Evolutionary conservation across 2,888 invertebrate genomes (phyloP), one percentile per base, ranked within the genome.

Genomic region (Aquatica leii): DNA sequence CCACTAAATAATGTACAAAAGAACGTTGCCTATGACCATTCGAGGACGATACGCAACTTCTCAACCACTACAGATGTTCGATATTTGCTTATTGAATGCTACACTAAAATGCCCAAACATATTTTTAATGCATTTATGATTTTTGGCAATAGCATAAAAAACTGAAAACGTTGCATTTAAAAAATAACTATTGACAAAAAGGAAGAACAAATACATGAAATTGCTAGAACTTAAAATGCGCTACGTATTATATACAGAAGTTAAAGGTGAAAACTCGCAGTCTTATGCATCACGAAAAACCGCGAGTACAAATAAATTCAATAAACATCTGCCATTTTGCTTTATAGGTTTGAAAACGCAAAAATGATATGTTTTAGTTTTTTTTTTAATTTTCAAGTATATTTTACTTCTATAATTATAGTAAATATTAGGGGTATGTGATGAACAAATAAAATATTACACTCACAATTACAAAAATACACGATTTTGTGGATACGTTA

Each of bases 41-140:
- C n/a, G 18, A 50, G 8, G n/a, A 21, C 48, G 48, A 60, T 54
- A 35, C n/a, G 34, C 60, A 54, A 12, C 31, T 24, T 60, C 53
- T 49, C 35, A 24, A 12, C 35, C 37, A 35, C 59, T 52, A 59
- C 18, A 68, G 73, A 72, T 73, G 72, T 72, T 71, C 70, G 68
- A 71, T 70, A 69, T 71, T 69, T 71, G 66, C 66, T 70, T 69
- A 66, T 65, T 46, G 68, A 59, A 69, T 71, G 71, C 72, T 70
- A 71, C 65, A 68, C 72, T 72, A 73, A 70, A 73, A 73, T 73
- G 72, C 73, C 73, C 72, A 70, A 72, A 67, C 57, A 62, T 67
- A 67, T 37, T 62, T 54, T 50, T 18, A 40, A 52, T 48, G 49
- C 31, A 15, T 62, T 62, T 40, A 40, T 37, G 15, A 41, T 58